phyloP scores from a whole-genome alignment of 2,113 vertebrate species.

The Talpa occidentalis region DNA sequence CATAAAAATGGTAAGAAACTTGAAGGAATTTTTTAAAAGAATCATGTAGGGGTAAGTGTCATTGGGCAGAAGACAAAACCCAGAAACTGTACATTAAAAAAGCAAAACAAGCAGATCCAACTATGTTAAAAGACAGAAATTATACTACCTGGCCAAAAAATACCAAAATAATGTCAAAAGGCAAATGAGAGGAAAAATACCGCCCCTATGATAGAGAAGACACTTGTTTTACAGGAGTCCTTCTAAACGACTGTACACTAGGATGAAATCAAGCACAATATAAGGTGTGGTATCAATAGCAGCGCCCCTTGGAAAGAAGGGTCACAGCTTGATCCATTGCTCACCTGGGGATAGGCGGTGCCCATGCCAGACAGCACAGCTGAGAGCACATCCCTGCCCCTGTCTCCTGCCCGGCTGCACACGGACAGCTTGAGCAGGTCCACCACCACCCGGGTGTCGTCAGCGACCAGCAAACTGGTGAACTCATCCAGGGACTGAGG shows the following conservation, averaged over 20 bases:
- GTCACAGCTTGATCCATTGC: not conserved
- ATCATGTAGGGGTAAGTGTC: not conserved
- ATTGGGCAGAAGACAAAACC: not conserved
- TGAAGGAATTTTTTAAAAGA: not conserved
- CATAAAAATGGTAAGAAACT: not conserved
- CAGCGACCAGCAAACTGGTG: slow-evolving; percentile 94
- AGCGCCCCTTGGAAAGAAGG: not conserved
- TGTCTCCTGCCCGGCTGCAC: slow-evolving; percentile 94
- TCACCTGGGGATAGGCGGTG: slow-evolving; percentile 96
- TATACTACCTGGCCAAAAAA: not conserved
- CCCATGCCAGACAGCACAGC: slow-evolving; percentile 98
- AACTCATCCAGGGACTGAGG: slow-evolving; percentile 98
- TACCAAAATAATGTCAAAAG: not conserved
- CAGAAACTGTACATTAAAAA: not conserved
- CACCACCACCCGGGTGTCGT: slow-evolving; percentile 97
- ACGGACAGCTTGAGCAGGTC: slow-evolving; percentile 97
- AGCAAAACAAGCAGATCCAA: not conserved
- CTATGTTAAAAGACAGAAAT: not conserved
- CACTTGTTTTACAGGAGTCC: not conserved
- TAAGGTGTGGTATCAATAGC: fast-evolving
- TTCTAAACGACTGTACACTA: not conserved
- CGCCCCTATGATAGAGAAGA: not conserved
- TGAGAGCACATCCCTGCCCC: slow-evolving; percentile 95
- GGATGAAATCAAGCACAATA: not conserved
- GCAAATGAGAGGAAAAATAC: not conserved